Evolutionary conservation across 2,797 vertebrate species (phyloP), one percentile per base, ranked within the genome.

Genomic region (Clarias fuscus): DNA sequence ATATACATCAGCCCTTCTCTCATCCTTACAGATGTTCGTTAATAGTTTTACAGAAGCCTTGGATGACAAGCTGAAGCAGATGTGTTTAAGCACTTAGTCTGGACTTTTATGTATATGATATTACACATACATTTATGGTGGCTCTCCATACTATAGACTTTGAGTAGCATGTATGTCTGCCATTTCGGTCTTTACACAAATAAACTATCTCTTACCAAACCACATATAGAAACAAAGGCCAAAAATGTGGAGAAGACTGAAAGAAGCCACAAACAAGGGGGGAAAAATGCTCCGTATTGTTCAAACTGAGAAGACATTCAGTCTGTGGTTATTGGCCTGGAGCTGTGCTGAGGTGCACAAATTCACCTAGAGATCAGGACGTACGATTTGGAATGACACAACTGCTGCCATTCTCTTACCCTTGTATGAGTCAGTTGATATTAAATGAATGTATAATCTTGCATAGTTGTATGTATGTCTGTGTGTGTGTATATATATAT

Each of bases 311-410:
- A 76, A 83, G 85, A 83, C 73, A 79, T 87, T 79, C 83, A 59
- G 82, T 73, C 76, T 87, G 82, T 64, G 82, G 82, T 73, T 84
- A 59, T 68, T 67, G 82, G 82, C 59, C 56, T 80, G 84, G 83
- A 87, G 78, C 82, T 83, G 40, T 87, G 76, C 68, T 80, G 83
- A 87, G 62, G 86, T 87, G 76, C 24, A 81, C 64, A 81, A 79
- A 84, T 87, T 87, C 68, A 84, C 82, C 83, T 81, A 75, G 43
- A 84, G 40, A 82, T 73, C 13, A 5, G 27, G 24, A 30, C 0
- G 2, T 30, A 27, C 1, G 27, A 48, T 68, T 56, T 71, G 33
- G 67, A 3, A 15, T 20, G 18, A 83, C 18, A 30, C 64, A 70
- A 82, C 59, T n/a, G 27, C 37, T 75, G 33, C 2, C 48, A 22